Conservation (phyloP, 1,140 invertebrate genomes). For the Pomacea maculata region DNA sequence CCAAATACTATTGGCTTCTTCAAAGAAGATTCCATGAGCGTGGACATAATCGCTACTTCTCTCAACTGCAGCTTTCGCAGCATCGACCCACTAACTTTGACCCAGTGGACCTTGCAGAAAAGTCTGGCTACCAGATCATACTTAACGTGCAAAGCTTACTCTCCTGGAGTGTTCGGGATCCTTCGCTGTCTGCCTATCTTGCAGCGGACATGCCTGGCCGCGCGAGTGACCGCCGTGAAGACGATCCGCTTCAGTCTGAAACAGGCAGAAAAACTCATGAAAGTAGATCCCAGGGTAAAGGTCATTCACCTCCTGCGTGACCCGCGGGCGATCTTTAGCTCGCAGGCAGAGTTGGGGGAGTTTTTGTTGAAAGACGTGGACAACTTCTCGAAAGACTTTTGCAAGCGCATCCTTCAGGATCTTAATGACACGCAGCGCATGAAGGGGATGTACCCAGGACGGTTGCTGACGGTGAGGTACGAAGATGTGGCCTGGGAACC, state of each 20-base stretch:
- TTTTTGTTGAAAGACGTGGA: background rate
- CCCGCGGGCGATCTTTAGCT: slow-evolving; percentile 25
- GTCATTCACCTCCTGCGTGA: slow-evolving; percentile 37
- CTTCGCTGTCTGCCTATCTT: slow-evolving; percentile 7
- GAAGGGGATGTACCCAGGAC: slow-evolving; percentile 2
- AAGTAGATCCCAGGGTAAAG: slow-evolving; percentile 19
- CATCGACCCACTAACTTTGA: slow-evolving; percentile 15
- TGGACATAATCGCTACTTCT: background rate
- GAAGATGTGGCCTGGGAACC: slow-evolving; percentile 29
- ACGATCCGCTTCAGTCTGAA: slow-evolving; percentile 25
- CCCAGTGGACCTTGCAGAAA: slow-evolving; percentile 5
- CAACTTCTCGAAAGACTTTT: slow-evolving; percentile 2
- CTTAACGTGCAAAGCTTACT: background rate
- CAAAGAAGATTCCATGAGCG: background rate
- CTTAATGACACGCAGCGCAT: background rate
- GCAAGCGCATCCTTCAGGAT: slow-evolving; percentile 18
- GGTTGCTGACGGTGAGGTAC: slow-evolving; percentile 26
- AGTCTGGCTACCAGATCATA: background rate
- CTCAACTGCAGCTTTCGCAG: slow-evolving; percentile 10
- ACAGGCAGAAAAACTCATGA: slow-evolving; percentile 4
- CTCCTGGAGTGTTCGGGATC: background rate
- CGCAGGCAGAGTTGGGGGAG: background rate
- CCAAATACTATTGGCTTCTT: background rate
- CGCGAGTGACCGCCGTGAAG: slow-evolving; percentile 20
- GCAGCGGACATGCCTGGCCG: slow-evolving; percentile 5